These are phyloP conservation scores for Ammospiza nelsoni DNA, from an alignment of 2,113 vertebrate species.

Conservation along the genomic window DNA sequence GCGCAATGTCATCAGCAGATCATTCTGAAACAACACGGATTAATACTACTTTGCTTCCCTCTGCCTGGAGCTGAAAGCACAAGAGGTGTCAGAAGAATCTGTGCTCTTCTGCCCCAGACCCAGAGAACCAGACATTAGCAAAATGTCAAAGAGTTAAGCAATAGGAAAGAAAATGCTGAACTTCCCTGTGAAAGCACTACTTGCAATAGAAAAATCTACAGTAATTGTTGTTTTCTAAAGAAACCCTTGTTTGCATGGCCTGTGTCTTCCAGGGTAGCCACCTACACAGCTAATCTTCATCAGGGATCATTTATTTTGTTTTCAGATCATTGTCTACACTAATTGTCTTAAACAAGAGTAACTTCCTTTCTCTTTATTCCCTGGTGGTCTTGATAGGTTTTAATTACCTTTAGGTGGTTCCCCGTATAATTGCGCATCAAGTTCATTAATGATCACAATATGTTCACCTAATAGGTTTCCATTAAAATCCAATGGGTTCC, in stretches of 20 bases:
- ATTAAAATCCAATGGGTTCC: conserved; percentile 78
- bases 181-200: neutral
- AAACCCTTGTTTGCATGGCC: conserved; percentile 42
- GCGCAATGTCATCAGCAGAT: neutral
- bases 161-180: neutral
- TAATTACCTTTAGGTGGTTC: conserved; percentile 80
- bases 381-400: conserved; percentile 67
- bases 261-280: conserved; percentile 49
- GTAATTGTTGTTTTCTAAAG: conserved; percentile 46
- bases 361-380: conserved; percentile 78
- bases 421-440: conserved; percentile 58
- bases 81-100: neutral
- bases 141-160: neutral
- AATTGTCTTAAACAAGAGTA: conserved; percentile 79
- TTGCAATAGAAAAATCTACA: conserved; percentile 30
- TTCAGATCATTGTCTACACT: conserved; percentile 75
- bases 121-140: neutral
- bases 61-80: neutral
- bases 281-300: conserved; percentile 71
- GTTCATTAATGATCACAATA: conserved; percentile 79
- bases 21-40: neutral
- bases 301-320: conserved; percentile 72
- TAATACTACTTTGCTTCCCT: neutral
- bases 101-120: neutral
- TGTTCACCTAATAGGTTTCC: conserved; percentile 79